Evolutionary conservation across 2,797 vertebrate genomes (phyloP), one percentile per base, ranked within the genome.

Genomic region (Lepus townsendii): DNA sequence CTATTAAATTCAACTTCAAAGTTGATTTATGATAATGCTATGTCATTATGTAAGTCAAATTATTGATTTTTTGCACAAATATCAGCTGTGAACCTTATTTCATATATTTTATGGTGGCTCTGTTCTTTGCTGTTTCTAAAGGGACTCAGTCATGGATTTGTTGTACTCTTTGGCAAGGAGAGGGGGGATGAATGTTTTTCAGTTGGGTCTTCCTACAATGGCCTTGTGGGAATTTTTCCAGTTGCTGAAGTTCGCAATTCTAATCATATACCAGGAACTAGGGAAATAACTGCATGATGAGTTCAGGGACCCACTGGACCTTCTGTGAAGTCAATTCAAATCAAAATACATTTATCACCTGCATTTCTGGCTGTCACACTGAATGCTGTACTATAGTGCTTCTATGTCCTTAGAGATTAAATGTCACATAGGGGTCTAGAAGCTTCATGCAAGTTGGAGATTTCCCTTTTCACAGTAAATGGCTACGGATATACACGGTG

Each of bases 231-330:
- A 88, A 75, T 84, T 78, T 3, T 80, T 75, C 32, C 38, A 73
- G 26, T 62, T 96, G 78, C 88, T 92, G 65, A 95, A 73, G 26
- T 90, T 19, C 83, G 75, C 30, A 96, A 75, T 92, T 94, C 90
- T 94, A 93, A 95, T 92, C 65, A 76, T 79, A 69, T 27, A 78
- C 38, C 32, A 38, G 94, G 22, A 97, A 63, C 90, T 66, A 72
- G 82, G 83, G 83, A 96, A 96, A 89, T 95, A 91, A 95, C 52
- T 78, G 10, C 52, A 86, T 76, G 65, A 90, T 96, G 94, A 96
- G 14, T 86, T 86, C 78, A 88, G 75, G 76, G 66, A 68, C 71
- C 78, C 83, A 60, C 27, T 83, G 72, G 83, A 83, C 54, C 38
- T 83, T 90, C 47, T 83, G 30, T 22, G 71, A 97, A 96, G 79